phyloP scores from a whole-genome alignment of 2,888 invertebrate species.

The Metallyticus violacea region DNA sequence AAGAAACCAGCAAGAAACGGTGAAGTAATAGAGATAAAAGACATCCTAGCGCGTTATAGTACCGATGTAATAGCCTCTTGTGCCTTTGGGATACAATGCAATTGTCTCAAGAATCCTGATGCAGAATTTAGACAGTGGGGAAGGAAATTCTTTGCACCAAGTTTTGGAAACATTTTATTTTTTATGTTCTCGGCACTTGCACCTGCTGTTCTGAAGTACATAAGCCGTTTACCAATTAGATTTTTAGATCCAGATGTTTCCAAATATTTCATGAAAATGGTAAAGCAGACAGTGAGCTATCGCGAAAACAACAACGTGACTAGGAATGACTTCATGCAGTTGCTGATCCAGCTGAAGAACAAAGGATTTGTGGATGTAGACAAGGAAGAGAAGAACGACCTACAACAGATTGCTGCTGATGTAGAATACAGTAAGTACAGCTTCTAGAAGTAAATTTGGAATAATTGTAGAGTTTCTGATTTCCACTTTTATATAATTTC shows the following conservation, averaged over 20 bases:
- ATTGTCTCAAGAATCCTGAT: constrained; percentile 30
- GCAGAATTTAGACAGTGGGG: constrained; percentile 32
- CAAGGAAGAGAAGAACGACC: not conserved
- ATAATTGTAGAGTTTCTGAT: too few species aligned
- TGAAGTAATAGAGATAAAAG: constrained; percentile 22
- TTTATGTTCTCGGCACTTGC: constrained; percentile 19
- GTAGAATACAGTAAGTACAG: too few species aligned
- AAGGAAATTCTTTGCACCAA: too few species aligned
- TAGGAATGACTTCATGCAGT: constrained; percentile 31
- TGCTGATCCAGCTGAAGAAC: constrained; percentile 32
- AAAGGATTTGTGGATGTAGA: constrained; percentile 9
- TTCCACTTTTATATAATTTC: too few species aligned
- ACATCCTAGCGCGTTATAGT: constrained; percentile 30
- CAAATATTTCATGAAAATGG: constrained; percentile 22
- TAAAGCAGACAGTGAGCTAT: constrained; percentile 27
- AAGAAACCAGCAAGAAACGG: not conserved
- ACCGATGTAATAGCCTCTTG: constrained; percentile 34
- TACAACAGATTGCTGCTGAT: too few species aligned
- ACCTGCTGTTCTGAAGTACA: constrained; percentile 16
- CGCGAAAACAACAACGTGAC: constrained; percentile 18
- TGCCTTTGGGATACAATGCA: constrained; percentile 32
- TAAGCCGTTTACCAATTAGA: not conserved
- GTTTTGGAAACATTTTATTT: too few species aligned
- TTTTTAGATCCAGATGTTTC: constrained; percentile 13
- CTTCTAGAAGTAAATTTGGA: too few species aligned